Percentiles rank a stretch among this genome's conserved stretches.
Conservation (phyloP, 2,797 vertebrate genomes). For the Phyllotis vaccarum region DNA sequence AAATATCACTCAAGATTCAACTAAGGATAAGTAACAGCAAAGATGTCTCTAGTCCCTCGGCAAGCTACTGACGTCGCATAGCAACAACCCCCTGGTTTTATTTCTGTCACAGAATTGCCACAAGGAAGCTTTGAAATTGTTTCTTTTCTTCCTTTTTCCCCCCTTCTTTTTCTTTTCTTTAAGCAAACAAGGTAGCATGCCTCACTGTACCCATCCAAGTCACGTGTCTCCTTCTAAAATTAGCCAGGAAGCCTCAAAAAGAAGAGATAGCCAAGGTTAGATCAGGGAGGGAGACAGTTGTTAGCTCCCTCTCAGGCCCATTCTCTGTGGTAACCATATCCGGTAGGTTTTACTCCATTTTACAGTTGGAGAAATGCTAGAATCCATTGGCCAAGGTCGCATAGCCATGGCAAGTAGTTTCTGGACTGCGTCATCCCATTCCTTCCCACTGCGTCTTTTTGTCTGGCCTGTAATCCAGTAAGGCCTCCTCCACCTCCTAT, state of each 20-base stretch:
- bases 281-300: not conserved
- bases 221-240: constrained; percentile 60
- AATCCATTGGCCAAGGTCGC: not conserved
- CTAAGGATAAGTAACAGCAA: constrained; percentile 81
- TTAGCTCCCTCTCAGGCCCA: not conserved
- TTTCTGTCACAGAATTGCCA: constrained; percentile 82
- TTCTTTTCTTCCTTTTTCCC: not conserved
- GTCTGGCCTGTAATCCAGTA: not conserved
- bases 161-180: constrained; percentile 1
- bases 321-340: not conserved
- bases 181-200: constrained; percentile 80
- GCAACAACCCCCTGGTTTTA: constrained; percentile 85
- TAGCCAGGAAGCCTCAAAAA: constrained; percentile 1
- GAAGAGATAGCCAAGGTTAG: not conserved
- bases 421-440: not conserved
- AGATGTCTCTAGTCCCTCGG: constrained; percentile 81
- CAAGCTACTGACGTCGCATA: constrained; percentile 86
- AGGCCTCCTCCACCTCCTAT: not conserved
- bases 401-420: not conserved
- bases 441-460: not conserved
- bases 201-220: constrained; percentile 32
- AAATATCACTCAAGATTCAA: constrained; percentile 78
- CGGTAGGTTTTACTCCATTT: not conserved
- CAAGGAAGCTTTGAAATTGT: constrained; percentile 80
- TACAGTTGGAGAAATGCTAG: not conserved